These are phyloP conservation scores for Aurelia sp. DNA, from an alignment of 30 jellyfish, hydroid and myxozoan genomes.

Conservation along the genomic window DNA sequence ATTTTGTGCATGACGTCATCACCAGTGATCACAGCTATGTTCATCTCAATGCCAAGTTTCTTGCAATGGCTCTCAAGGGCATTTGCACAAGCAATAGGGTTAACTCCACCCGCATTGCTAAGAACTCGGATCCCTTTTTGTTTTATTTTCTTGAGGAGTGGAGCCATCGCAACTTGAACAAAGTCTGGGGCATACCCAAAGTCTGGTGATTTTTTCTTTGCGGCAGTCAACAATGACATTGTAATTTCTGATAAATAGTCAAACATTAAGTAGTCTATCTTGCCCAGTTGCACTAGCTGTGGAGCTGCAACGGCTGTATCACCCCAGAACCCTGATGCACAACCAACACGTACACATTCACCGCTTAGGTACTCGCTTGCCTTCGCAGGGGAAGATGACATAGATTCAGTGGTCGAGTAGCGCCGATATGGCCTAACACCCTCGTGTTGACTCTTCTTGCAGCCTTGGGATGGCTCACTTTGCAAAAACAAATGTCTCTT, in stretches of 20 bases:
- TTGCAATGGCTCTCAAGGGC: constrained; percentile 76
- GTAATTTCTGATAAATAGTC: constrained; percentile 91
- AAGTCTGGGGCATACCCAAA: constrained; percentile 90
- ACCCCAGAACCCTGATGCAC: constrained; percentile 99
- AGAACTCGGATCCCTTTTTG: constrained; percentile 79
- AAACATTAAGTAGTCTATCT: constrained; percentile 79
- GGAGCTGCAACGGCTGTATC: constrained; percentile 96
- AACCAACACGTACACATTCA: constrained; percentile 73
- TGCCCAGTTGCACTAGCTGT: constrained; percentile 84
- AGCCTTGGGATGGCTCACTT: no score
- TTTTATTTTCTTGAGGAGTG: constrained; percentile 75
- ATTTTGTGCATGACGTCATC: constrained; percentile 81
- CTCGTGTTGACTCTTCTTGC: no score
- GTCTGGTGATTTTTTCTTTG: constrained; percentile 74
- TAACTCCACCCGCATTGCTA: constrained; percentile 95
- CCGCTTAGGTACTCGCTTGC: constrained; percentile 31
- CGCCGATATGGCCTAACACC: background rate
- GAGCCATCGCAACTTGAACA: constrained; percentile 79
- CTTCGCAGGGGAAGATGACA: background rate
- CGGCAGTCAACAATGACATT: constrained; percentile 85
- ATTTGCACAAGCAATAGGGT: constrained; percentile 85
- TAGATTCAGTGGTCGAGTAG: no score
- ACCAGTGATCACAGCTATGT: constrained; percentile 92
- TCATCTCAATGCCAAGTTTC: constrained; percentile 74
- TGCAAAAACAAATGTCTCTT: no score